Evolutionary conservation across 1,140 invertebrate genomes (phyloP), one percentile per base, ranked within the genome.

Genomic region (Drosophila seguyi): DNA sequence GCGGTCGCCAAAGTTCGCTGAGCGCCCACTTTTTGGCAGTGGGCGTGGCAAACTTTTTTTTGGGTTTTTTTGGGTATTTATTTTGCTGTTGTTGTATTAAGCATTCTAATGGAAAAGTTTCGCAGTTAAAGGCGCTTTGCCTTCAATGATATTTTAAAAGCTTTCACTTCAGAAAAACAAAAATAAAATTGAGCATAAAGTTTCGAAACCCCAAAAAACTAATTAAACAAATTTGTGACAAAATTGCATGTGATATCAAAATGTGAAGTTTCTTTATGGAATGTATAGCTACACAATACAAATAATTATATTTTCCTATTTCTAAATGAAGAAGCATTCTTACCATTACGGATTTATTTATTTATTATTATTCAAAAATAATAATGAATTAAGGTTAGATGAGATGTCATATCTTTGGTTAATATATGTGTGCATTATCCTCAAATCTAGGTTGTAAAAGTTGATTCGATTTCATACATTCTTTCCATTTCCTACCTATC

Each of bases 81-180:
- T 58, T 60, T 59, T 61, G 41, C 42, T 65, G 29, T 38, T 68
- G 39, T 55, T 84, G 69, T 81, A 72, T 79, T 81, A 81, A 81
- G 73, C 80, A 90, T 90, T 90, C 83, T 90, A 90, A 90, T 90
- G 85, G 75, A 85, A 90, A 90, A 90, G 85, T 90, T 90, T 90
- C 38, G 78, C 78, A 71, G 85, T 90, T 90, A 73, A 90, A 90
- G 85, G 86, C 85, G 86, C 75, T 84, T 90, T 81, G 66, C 69
- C 68, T 71, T 22, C 53, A 81, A 90, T 90, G 78, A 85, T 85
- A 81, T 81, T 90, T 90, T 90, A 85, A 90, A 90, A 90, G 78
- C 85, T 86, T 86, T 86, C 60, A 11, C 52, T 63, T 55, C 31
- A 22, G 44, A 71, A 71, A 75, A 53, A 81, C 13, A 52, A 73